phyloP scores from a whole-genome alignment of 2,888 invertebrate species.

The Pelosia muscerda region DNA sequence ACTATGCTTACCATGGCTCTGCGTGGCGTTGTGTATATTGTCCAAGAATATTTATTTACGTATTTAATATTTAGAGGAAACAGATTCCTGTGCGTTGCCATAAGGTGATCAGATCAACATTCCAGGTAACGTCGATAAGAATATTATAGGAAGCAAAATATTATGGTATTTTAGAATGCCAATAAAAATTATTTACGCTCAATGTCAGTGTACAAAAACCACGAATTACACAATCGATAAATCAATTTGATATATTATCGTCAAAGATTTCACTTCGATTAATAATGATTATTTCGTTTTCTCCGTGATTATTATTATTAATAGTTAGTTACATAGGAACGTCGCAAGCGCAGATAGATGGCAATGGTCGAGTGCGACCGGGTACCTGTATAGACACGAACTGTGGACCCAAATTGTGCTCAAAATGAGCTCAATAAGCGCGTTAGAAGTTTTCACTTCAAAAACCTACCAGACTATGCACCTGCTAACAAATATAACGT shows the following conservation, averaged over 20 bases:
- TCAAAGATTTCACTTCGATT: conserved; percentile 59
- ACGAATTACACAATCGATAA: conserved; percentile 52
- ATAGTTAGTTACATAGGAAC: conserved; percentile 55
- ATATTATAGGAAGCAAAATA: background rate
- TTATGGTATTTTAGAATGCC: conserved; percentile 25
- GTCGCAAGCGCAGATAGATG: conserved; percentile 53
- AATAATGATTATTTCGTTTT: conserved; percentile 65
- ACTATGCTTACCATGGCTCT: too few species aligned
- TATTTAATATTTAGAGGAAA: too few species aligned
- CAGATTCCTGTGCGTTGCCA: too few species aligned
- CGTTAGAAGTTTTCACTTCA: too few species aligned
- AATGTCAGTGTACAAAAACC: conserved; percentile 37
- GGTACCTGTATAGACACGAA: conserved; percentile 48
- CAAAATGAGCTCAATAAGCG: too few species aligned
- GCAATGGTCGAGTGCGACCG: conserved; percentile 55
- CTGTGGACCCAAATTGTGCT: conserved; percentile 16
- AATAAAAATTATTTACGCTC: conserved; percentile 36
- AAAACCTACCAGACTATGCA: too few species aligned
- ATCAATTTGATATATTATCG: conserved; percentile 48
- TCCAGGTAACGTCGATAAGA: background rate
- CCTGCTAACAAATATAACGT: too few species aligned
- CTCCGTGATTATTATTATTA: conserved; percentile 60
- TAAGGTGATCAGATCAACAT: too few species aligned
- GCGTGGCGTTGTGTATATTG: too few species aligned
- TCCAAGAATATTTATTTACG: too few species aligned